A percentile compares a stretch with the other conserved stretches of the same genome.
These are phyloP conservation scores for Bilobella aurantiaca DNA, from an alignment of 1,140 invertebrate species.

Conservation along the genomic window DNA sequence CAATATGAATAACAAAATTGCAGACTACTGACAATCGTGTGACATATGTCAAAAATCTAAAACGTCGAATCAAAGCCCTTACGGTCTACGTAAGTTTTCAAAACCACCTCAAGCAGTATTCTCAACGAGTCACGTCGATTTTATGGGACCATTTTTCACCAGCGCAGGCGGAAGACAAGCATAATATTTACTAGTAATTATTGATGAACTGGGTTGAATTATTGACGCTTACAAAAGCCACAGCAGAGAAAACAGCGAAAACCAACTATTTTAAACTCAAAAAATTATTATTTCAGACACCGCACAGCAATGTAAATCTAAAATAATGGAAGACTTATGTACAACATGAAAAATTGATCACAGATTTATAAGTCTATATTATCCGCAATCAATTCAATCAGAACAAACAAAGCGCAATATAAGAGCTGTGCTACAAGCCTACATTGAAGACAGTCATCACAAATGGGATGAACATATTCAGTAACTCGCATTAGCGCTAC, in stretches of 20 bases:
- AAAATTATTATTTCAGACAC: slow-evolving; percentile 8
- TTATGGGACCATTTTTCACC: no score
- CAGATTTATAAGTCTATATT: slow-evolving; percentile 37
- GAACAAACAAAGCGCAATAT: slow-evolving; percentile 41
- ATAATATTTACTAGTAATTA: no score
- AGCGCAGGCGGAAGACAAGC: no score
- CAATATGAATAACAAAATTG: no score
- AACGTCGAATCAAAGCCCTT: no score
- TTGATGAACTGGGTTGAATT: slow-evolving; percentile 20
- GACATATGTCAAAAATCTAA: no score
- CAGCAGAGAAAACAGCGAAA: slow-evolving; percentile 6
- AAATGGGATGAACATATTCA: slow-evolving; percentile 38
- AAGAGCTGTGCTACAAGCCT: slow-evolving; percentile 39
- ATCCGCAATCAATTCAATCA: slow-evolving; percentile 39
- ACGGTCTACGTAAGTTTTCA: no score
- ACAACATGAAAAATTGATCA: slow-evolving; percentile 14
- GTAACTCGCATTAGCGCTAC: slow-evolving; percentile 41
- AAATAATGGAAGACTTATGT: slow-evolving; percentile 11
- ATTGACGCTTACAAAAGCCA: slow-evolving; percentile 11
- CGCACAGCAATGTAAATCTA: slow-evolving; percentile 15
- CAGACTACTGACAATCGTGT: no score
- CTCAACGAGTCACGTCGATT: no score
- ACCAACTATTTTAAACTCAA: slow-evolving; percentile 15
- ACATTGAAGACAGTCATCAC: slow-evolving; percentile 37
- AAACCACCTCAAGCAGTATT: no score